These are phyloP conservation scores for Pseudomyrmex gracilis DNA, from an alignment of 1,140 invertebrate genomes.

Conservation along the genomic window DNA sequence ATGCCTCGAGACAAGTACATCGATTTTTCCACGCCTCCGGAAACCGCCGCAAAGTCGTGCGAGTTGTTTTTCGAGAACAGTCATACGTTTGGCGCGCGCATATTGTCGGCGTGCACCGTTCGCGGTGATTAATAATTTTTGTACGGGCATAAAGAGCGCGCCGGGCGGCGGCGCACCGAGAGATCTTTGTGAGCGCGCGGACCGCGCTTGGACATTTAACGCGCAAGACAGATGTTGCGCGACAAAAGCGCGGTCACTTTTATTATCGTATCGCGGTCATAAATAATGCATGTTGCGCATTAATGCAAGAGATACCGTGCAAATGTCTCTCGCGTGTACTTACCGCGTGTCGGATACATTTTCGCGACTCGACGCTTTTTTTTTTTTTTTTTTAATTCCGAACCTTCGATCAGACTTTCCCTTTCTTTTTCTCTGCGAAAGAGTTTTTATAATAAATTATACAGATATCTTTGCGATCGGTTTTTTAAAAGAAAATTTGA, in stretches of 20 bases:
- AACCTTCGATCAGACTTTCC: not conserved
- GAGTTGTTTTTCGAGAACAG: conserved; percentile 38
- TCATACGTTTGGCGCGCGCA: not conserved
- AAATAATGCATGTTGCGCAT: conserved; percentile 27
- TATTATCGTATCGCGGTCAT: conserved; percentile 35
- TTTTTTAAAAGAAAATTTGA: not conserved
- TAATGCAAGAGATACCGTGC: not conserved
- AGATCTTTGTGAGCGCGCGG: not conserved
- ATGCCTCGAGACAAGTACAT: conserved; percentile 23
- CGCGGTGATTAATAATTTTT: conserved; percentile 55
- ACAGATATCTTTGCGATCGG: too few species aligned
- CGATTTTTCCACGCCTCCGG: conserved; percentile 40
- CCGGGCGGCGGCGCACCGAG: conserved; percentile 20
- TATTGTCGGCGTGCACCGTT: conserved; percentile 15
- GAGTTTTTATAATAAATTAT: too few species aligned
- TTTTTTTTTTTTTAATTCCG: not conserved
- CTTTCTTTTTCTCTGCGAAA: too few species aligned
- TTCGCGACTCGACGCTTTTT: conserved; percentile 1
- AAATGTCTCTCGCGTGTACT: conserved; percentile 17
- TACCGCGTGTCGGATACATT: conserved; percentile 1
- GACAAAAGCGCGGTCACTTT: conserved; percentile 44
- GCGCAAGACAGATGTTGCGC: conserved; percentile 28
- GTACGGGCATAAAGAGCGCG: not conserved
- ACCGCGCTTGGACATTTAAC: conserved; percentile 14
- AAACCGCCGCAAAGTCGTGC: not conserved